A percentile compares a stretch with the other conserved stretches of the same genome.
These are phyloP conservation scores for Sterrhoptilus dennistouni DNA, from an alignment of 2,113 vertebrate species.

Conservation along the genomic window DNA sequence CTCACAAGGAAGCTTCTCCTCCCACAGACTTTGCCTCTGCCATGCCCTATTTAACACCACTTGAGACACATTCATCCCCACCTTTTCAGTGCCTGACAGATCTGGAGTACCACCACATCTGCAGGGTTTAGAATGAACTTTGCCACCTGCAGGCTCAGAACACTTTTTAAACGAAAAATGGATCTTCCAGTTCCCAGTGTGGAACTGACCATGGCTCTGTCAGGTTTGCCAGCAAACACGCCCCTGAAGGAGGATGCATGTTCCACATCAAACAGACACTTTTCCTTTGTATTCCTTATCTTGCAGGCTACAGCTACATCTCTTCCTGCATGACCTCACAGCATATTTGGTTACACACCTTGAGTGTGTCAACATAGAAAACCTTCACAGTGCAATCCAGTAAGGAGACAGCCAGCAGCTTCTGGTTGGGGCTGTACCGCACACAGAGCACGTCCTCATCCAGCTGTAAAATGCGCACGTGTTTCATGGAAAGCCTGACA, in stretches of 20 bases:
- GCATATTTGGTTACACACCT: conserved; percentile 70
- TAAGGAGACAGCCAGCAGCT: conserved; percentile 88
- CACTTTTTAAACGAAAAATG: neutral
- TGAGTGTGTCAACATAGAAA: conserved; percentile 92
- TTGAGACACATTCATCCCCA: neutral
- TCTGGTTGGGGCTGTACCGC: conserved; percentile 85
- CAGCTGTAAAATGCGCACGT: conserved; percentile 85
- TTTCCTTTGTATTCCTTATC: neutral
- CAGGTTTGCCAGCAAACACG: neutral
- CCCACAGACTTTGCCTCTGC: neutral
- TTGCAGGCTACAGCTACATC: neutral
- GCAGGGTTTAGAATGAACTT: neutral
- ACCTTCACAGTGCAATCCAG: conserved; percentile 95
- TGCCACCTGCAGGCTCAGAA: neutral
- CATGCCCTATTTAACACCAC: neutral
- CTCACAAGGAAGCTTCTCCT: neutral
- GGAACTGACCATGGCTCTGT: neutral
- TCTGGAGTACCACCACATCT: neutral
- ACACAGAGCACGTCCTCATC: conserved; percentile 95
- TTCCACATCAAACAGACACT: neutral
- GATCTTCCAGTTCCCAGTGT: neutral
- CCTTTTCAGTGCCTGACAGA: neutral
- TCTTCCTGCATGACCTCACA: neutral
- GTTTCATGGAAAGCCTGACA: conserved; percentile 86
- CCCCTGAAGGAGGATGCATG: neutral